Base-by-base conservation (phyloP, 2,797 vertebrate genomes). In the Carduelis carduelis region DNA sequence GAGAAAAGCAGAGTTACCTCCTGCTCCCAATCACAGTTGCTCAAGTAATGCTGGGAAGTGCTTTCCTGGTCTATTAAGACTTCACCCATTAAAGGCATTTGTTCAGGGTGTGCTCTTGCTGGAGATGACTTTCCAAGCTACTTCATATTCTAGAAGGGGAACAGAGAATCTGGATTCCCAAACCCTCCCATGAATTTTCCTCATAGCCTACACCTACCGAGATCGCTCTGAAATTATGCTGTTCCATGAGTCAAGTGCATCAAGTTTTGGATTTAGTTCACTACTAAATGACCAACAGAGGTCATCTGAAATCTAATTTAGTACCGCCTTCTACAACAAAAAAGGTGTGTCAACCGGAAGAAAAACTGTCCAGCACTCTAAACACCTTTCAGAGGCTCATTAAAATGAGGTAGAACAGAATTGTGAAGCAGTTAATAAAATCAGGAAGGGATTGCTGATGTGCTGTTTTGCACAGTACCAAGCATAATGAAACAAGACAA, bases 381-480 rank as follows among this genome's bases (percentile, higher is more conserved):
- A 84, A 66, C 20, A 63, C 69, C 55, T 84, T 94, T 93, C 35
- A 83, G 39, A 83, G 71, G 68, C 64, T 77, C 56, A 35, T 75
- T 87, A 87, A 92, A 87, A 77, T 60, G 57, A 87, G 37, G 46
- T 55, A 78, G 65, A 95, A 68, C 57, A 82, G 77, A 93, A 70
- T 53, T 35, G 34, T 43, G 35, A 84, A 90, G 61, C 50, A 74
- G 65, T 77, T 87, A 93, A 87, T 69, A 91, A 93, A 83, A 91
- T 80, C 72, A 70, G 53, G 85, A 83, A 78, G 87, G 39, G 55
- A 88, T 13, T 85, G 60, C 35, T 88, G 41, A 77, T 57, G 49
- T 50, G 64, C 65, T 49, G 63, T 82, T 96, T 91, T 91, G 82
- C 89, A 78, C 1, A 2, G 30, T 43, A 74, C 59, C 57, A 61